A percentile compares a stretch with the other conserved stretches of the same genome.
Evolutionary conservation across 2,113 vertebrate genomes (phyloP).

Genomic region (Alligator mississippiensis): DNA sequence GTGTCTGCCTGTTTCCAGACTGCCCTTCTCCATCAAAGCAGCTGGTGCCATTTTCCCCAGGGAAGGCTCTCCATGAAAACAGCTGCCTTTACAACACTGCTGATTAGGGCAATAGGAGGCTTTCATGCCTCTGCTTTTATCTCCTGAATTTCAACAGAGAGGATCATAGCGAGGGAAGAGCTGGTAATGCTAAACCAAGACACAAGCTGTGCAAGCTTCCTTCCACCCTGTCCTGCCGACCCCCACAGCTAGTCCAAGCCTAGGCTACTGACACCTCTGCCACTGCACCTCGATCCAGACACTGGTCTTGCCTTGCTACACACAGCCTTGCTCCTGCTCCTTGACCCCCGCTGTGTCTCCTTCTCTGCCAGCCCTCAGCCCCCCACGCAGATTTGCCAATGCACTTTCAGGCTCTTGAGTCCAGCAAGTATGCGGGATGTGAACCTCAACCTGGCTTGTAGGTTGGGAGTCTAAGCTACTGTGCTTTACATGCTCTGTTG

Average conservation of each 20-base stretch:
- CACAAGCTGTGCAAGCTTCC: background rate
- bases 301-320: too few species aligned
- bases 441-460: background rate
- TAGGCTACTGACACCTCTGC: accelerated
- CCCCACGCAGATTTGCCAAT: background rate
- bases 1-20: background rate
- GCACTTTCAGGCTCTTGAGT: background rate
- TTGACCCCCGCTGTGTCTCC: too few species aligned
- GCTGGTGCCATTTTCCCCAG: background rate
- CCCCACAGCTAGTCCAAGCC: accelerated
- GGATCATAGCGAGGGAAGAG: background rate
- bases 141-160: background rate
- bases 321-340: too few species aligned
- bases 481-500: accelerated
- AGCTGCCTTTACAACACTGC: background rate
- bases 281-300: accelerated
- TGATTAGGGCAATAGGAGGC: accelerated
- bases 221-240: background rate
- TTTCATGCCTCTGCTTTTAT: background rate
- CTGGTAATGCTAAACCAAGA: accelerated
- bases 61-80: background rate
- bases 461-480: background rate
- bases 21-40: background rate
- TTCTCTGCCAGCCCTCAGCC: background rate
- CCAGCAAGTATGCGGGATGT: background rate